These are phyloP conservation scores for Etheostoma perlongum DNA, from an alignment of 2,797 vertebrate genomes.

Conservation along the genomic window DNA sequence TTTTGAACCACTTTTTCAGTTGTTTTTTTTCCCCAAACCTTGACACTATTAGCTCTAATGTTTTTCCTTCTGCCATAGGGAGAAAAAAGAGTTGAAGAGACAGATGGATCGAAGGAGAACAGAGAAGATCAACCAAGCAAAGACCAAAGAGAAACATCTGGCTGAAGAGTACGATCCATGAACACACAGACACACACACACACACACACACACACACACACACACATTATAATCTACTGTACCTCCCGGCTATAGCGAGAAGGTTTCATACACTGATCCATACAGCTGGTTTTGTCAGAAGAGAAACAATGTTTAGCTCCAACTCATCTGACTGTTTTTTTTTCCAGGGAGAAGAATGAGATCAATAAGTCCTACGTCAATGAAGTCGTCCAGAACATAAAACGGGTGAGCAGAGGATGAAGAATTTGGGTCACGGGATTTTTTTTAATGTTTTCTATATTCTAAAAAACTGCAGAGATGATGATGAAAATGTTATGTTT, in stretches of 20 bases:
- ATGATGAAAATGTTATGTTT: slow-evolving; percentile 13
- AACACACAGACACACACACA: background rate
- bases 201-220: background rate
- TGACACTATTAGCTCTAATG: background rate
- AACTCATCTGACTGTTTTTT: slow-evolving; percentile 46
- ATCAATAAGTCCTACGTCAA: slow-evolving; percentile 98
- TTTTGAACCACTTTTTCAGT: too few species aligned
- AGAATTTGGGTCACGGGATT: background rate
- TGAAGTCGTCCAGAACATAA: slow-evolving; percentile 98
- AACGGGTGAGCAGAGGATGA: slow-evolving; percentile 87
- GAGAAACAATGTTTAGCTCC: background rate
- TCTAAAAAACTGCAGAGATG: background rate
- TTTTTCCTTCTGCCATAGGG: slow-evolving; percentile 80
- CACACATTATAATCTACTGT: background rate
- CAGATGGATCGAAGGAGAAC: slow-evolving; percentile 99
- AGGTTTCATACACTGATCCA: slow-evolving; percentile 5
- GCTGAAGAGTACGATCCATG: slow-evolving; percentile 92
- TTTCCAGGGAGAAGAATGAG: slow-evolving; percentile 95
- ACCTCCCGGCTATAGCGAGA: slow-evolving; percentile 3
- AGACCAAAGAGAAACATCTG: slow-evolving; percentile 97
- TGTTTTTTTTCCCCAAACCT: background rate
- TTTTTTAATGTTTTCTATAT: background rate
- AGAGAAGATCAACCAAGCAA: slow-evolving; percentile 96
- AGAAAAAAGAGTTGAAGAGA: slow-evolving; percentile 98
- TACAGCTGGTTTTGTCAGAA: background rate